These are phyloP conservation scores for Etia nguti DNA, from an alignment of 2,113 vertebrate genomes.

Conservation along the genomic window DNA sequence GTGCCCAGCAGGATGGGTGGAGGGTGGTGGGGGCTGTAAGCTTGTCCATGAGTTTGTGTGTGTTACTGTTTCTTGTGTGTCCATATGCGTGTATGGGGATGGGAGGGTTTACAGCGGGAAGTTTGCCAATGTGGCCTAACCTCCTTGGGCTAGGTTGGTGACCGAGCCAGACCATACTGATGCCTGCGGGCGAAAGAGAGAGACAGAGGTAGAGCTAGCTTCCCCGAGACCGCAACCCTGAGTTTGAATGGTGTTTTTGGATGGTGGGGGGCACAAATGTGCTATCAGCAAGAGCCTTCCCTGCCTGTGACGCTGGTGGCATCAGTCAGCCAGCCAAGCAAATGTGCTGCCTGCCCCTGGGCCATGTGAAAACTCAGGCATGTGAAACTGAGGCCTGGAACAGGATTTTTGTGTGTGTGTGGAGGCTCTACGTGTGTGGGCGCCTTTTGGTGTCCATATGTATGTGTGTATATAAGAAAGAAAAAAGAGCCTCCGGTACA, in stretches of 20 bases:
- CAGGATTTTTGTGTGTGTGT: background rate
- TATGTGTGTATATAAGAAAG: background rate
- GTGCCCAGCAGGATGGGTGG: constrained; percentile 25
- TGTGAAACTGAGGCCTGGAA: background rate
- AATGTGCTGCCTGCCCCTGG: constrained; percentile 41
- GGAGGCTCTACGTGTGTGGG: background rate
- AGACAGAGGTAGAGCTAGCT: constrained; percentile 4
- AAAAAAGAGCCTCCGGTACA: background rate
- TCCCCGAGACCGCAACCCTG: background rate
- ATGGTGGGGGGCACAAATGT: constrained; percentile 1
- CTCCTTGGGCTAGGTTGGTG: constrained; percentile 37
- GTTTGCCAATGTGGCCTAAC: constrained; percentile 32
- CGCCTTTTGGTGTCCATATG: constrained; percentile 9
- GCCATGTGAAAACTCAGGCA: background rate
- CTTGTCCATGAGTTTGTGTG: constrained; percentile 3
- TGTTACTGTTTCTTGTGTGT: constrained; percentile 20
- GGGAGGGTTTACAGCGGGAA: constrained; percentile 9
- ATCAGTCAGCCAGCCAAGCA: constrained; percentile 33
- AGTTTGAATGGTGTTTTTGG: background rate
- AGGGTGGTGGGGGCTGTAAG: background rate
- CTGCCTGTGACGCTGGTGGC: constrained; percentile 45
- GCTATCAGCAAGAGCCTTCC: constrained; percentile 8
- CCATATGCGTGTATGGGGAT: constrained; percentile 39
- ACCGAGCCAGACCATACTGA: constrained; percentile 58
- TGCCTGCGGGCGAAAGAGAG: constrained; percentile 40